These are phyloP conservation scores for Andrena trimmerana DNA, from an alignment of 2,888 invertebrate genomes.

Conservation along the genomic window DNA sequence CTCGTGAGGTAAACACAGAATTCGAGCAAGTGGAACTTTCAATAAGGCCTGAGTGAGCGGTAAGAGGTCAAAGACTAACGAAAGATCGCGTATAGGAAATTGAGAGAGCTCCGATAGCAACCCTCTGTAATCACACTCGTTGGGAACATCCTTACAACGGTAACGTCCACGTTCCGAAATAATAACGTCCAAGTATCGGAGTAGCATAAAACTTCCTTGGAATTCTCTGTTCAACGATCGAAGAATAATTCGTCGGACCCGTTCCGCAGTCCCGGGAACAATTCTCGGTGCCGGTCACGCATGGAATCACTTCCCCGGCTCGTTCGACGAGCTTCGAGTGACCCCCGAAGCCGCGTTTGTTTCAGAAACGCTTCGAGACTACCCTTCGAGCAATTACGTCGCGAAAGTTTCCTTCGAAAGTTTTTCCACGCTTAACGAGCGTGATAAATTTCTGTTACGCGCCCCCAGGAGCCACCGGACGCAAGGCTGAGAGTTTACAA, in stretches of 20 bases:
- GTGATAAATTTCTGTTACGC: slow-evolving; percentile 82
- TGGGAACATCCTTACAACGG: background rate
- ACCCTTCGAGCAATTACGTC: slow-evolving; percentile 74
- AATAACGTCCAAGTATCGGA: slow-evolving; percentile 11
- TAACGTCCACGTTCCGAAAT: slow-evolving; percentile 15
- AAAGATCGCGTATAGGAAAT: background rate
- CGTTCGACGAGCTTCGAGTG: slow-evolving; percentile 38
- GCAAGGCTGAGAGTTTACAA: slow-evolving; percentile 70
- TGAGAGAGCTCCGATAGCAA: background rate
- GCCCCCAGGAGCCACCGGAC: slow-evolving; percentile 63
- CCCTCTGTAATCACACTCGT: background rate
- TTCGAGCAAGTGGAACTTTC: slow-evolving; percentile 1
- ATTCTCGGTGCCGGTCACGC: slow-evolving; percentile 34
- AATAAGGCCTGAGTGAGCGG: background rate
- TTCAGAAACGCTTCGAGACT: slow-evolving; percentile 63
- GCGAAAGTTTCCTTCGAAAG: slow-evolving; percentile 74
- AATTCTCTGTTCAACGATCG: background rate
- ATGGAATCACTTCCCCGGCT: slow-evolving; percentile 46
- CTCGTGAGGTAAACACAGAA: background rate
- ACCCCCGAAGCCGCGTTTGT: slow-evolving; percentile 53
- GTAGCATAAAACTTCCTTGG: background rate
- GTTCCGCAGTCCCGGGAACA: background rate
- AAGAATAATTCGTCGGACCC: slow-evolving; percentile 25
- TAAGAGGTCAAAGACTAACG: background rate
- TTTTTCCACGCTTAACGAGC: slow-evolving; percentile 80